phyloP scores from a whole-genome alignment of 2,888 invertebrate species.

The Eupithecia centaureata region DNA sequence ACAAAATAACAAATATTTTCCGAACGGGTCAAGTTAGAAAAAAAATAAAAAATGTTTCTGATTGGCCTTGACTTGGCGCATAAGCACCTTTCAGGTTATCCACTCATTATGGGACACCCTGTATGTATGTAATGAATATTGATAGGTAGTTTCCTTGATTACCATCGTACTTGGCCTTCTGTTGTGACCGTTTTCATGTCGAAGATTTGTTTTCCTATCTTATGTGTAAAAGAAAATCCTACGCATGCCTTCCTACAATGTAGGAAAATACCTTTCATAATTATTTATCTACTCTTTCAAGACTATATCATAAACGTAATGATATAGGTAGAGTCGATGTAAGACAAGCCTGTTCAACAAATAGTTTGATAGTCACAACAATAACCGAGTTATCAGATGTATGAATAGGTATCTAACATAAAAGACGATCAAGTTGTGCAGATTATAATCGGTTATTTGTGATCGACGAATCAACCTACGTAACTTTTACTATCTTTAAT shows the following conservation, averaged over 20 bases:
- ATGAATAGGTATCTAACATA: slow-evolving; percentile 12
- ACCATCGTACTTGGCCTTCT: neutral
- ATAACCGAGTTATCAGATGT: slow-evolving; percentile 54
- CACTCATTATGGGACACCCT: too few relatives aligned
- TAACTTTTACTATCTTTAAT: too few relatives aligned
- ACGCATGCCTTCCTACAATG: neutral
- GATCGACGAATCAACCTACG: neutral
- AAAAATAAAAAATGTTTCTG: too few relatives aligned
- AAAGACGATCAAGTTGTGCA: neutral
- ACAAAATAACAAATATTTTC: too few relatives aligned
- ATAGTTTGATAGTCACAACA: slow-evolving; percentile 52
- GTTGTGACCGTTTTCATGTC: neutral
- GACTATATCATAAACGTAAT: neutral
- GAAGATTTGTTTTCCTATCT: neutral
- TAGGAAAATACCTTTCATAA: neutral
- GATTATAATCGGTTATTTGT: neutral
- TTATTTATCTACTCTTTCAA: neutral
- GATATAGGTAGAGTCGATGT: neutral
- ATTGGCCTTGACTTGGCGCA: too few relatives aligned
- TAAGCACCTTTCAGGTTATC: too few relatives aligned
- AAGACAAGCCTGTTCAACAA: slow-evolving; percentile 35
- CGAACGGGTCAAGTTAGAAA: too few relatives aligned
- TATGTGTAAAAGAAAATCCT: neutral
- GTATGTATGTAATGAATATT: too few relatives aligned
- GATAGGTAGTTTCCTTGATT: too few relatives aligned